These are phyloP conservation scores for Nansenia antarctica DNA, from an alignment of 2,113 vertebrate genomes.

Conservation along the genomic window DNA sequence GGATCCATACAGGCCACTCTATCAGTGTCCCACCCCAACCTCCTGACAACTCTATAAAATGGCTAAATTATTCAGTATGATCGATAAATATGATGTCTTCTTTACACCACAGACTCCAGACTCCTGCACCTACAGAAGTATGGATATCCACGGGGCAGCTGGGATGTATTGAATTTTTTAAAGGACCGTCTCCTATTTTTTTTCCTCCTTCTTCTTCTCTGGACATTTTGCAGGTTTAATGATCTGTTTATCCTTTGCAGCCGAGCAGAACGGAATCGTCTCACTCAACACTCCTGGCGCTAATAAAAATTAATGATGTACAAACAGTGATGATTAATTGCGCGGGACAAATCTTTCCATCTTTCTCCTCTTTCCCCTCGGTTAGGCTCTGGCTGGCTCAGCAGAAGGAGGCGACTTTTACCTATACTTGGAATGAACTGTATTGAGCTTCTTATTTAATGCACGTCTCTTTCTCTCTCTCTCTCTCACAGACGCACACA, in stretches of 20 bases:
- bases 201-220: no score
- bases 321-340: conserved; percentile 74
- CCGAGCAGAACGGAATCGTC: conserved; percentile 44
- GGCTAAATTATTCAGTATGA: conserved; percentile 12
- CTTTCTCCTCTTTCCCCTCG: conserved; percentile 28
- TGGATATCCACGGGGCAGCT: neutral
- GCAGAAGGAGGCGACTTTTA: conserved; percentile 52
- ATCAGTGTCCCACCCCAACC: conserved; percentile 15
- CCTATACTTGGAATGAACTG: conserved; percentile 31
- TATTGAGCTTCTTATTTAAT: conserved; percentile 41
- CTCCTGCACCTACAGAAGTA: neutral
- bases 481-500: no score
- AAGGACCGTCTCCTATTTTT: no score
- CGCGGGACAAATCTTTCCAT: conserved; percentile 50
- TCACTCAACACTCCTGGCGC: conserved; percentile 56
- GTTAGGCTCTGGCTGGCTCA: conserved; percentile 44
- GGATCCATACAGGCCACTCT: conserved; percentile 30
- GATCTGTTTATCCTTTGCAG: conserved; percentile 63
- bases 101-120: no score
- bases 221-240: conserved; percentile 50
- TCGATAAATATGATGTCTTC: conserved; percentile 2
- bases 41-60: conserved; percentile 23
- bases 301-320: conserved; percentile 75
- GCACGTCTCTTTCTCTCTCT: no score
- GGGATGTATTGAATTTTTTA: conserved; percentile 19